Evolutionary conservation across 2,113 vertebrate genomes (phyloP).

Genomic region (Cinclus mexicanus): DNA sequence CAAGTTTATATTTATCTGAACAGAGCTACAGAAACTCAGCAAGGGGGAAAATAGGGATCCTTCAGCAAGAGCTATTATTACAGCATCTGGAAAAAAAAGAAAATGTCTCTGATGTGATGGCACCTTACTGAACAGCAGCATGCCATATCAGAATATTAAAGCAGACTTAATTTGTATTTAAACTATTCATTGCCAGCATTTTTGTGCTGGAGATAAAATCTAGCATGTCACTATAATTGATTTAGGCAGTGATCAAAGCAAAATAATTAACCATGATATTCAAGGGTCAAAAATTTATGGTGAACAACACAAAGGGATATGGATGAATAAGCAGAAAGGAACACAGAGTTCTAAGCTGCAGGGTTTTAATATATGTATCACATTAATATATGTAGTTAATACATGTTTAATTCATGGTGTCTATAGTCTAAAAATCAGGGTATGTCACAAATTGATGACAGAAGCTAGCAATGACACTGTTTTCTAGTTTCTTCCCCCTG

Average conservation of each 20-base stretch:
- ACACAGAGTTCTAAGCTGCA: background rate
- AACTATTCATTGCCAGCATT: background rate
- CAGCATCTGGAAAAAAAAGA: background rate
- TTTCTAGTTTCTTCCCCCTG: background rate
- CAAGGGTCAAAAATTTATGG: conserved; percentile 4
- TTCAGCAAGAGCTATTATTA: background rate
- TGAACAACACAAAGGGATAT: background rate
- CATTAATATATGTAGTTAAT: background rate
- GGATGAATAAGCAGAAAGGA: background rate
- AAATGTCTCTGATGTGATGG: background rate
- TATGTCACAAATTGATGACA: background rate
- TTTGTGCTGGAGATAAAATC: background rate
- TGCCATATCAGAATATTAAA: background rate
- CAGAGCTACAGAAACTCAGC: background rate
- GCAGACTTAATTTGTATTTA: conserved; percentile 37
- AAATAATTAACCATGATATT: conserved; percentile 29
- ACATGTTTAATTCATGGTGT: background rate
- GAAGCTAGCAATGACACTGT: background rate
- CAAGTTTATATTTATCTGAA: background rate
- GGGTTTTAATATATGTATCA: background rate
- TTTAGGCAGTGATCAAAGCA: conserved; percentile 15
- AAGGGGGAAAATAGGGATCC: background rate
- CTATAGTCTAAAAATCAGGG: background rate
- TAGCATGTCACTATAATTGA: conserved; percentile 11
- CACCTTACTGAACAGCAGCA: background rate